Percentiles rank a stretch among this genome's conserved stretches.
phyloP scores from a whole-genome alignment of 2,888 invertebrate genomes.

The Drosophila pegasa region DNA sequence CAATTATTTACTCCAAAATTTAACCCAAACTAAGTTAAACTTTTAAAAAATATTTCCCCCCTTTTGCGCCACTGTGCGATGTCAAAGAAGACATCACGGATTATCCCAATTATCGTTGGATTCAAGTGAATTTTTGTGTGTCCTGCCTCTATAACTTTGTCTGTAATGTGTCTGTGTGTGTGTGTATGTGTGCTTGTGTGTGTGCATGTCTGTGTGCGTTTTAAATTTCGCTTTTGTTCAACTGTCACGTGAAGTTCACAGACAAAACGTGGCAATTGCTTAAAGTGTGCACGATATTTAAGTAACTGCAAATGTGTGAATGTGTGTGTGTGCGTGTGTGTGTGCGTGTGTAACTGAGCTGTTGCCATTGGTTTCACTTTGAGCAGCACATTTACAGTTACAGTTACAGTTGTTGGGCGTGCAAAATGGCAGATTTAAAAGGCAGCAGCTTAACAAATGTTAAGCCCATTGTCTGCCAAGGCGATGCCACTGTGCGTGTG shows the following conservation, averaged over 20 bases:
- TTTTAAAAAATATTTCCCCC: background rate
- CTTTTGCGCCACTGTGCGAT: constrained; percentile 39
- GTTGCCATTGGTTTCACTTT: constrained; percentile 62
- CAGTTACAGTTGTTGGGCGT: constrained; percentile 48
- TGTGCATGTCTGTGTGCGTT: constrained; percentile 41
- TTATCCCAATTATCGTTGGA: constrained; percentile 75
- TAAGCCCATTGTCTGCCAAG: constrained; percentile 58
- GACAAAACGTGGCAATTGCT: constrained; percentile 50
- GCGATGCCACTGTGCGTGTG: constrained; percentile 10
- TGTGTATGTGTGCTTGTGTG: constrained; percentile 6
- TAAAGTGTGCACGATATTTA: constrained; percentile 42
- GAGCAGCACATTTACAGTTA: constrained; percentile 39
- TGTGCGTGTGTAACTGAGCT: constrained; percentile 25
- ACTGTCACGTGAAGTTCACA: constrained; percentile 47
- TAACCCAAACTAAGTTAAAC: background rate
- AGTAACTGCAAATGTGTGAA: constrained; percentile 9
- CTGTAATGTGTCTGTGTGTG: constrained; percentile 12
- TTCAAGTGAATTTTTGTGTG: constrained; percentile 50
- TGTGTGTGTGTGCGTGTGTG: constrained; percentile 12
- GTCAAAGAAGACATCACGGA: constrained; percentile 69
- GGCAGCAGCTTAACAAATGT: constrained; percentile 53
- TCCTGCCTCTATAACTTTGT: constrained; percentile 19
- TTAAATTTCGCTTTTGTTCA: constrained; percentile 59
- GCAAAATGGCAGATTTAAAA: constrained; percentile 55
- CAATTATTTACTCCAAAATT: too few relatives aligned